These are phyloP conservation scores for Chaenocephalus aceratus DNA, from an alignment of 2,113 vertebrate species.

Conservation along the genomic window DNA sequence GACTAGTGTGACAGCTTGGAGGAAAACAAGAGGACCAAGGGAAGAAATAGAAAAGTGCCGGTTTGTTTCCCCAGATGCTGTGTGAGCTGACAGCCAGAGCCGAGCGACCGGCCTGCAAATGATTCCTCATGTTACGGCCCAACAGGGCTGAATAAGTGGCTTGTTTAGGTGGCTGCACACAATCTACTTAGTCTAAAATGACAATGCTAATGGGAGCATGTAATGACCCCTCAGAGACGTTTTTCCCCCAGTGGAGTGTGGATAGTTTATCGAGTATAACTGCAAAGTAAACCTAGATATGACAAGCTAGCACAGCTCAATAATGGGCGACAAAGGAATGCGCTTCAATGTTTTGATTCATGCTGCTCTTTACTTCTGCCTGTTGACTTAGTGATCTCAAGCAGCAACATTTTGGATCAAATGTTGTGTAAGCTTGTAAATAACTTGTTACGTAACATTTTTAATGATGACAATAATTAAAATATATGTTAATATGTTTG, in stretches of 20 bases:
- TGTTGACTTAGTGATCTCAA: neutral
- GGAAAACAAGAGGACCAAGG: constrained; percentile 36
- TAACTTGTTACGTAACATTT: neutral
- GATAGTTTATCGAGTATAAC: constrained; percentile 35
- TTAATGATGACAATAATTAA: neutral
- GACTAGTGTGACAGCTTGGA: constrained; percentile 59
- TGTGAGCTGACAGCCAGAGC: constrained; percentile 50
- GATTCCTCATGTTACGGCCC: constrained; percentile 53
- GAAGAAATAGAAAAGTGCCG: constrained; percentile 27
- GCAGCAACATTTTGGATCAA: neutral
- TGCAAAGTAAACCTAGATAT: constrained; percentile 52
- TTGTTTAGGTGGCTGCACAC: constrained; percentile 45
- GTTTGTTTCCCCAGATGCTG: constrained; percentile 59
- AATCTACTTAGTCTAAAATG: constrained; percentile 57
- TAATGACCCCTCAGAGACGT: constrained; percentile 49
- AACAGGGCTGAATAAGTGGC: constrained; percentile 56
- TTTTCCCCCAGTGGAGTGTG: constrained; percentile 20
- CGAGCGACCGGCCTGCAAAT: constrained; percentile 49
- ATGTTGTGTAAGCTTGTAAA: neutral
- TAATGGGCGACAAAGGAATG: constrained; percentile 20
- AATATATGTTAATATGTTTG: too few relatives aligned
- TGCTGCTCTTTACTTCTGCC: neutral
- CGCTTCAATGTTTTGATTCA: neutral
- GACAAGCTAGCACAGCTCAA: constrained; percentile 3
- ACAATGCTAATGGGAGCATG: constrained; percentile 53